Percentiles rank a stretch among this genome's conserved stretches.
Evolutionary conservation across 2,888 invertebrate genomes (phyloP).

Genomic region (Branchellion lobata): DNA sequence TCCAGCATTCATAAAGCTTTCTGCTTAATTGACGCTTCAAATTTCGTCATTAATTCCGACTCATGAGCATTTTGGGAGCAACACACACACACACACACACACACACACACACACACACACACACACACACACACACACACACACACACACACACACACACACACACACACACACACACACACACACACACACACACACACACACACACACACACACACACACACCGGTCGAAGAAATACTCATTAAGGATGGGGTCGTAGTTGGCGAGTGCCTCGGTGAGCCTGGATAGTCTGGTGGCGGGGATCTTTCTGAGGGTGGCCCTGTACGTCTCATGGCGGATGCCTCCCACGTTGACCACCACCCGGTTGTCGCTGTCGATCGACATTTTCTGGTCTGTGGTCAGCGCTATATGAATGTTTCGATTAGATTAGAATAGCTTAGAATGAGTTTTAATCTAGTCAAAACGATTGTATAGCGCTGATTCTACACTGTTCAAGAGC

Average conservation of each 20-base stretch:
- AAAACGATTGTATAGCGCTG: no score
- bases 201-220: neutral
- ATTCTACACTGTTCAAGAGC: no score
- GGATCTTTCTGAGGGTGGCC: conserved; percentile 43
- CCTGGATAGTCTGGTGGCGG: conserved; percentile 32
- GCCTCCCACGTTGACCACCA: conserved; percentile 43
- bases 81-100: conserved; percentile 16
- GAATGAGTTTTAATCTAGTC: no score
- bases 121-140: conserved; percentile 19
- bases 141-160: conserved; percentile 21
- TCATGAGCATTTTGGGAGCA: no score
- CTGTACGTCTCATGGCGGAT: conserved; percentile 42
- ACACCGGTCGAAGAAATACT: conserved; percentile 41
- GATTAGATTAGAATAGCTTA: no score
- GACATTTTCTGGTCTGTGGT: neutral
- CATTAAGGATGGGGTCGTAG: conserved; percentile 41
- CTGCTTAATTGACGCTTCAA: no score
- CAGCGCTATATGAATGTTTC: no score
- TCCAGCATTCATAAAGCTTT: no score
- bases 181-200: neutral
- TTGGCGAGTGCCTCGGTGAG: conserved; percentile 41
- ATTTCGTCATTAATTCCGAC: no score
- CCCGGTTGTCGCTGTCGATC: conserved; percentile 42
- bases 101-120: conserved; percentile 2
- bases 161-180: conserved; percentile 26